A percentile compares a stretch with the other conserved stretches of the same genome.
phyloP scores from a whole-genome alignment of 2,113 vertebrate genomes.

The Silurus glanis region DNA sequence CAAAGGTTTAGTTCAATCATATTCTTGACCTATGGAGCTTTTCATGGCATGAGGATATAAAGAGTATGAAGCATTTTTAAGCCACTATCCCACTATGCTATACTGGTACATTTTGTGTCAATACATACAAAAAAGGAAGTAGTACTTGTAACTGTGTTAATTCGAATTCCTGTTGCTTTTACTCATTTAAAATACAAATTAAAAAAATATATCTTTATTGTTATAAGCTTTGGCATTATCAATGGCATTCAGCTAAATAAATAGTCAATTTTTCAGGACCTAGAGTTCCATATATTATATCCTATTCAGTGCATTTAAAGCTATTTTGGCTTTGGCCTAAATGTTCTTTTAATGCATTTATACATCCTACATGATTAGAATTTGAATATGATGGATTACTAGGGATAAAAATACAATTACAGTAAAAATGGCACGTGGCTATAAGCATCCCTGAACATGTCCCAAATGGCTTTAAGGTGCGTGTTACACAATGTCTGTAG shows the following conservation, averaged over 20 bases:
- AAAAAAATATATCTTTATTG: not conserved
- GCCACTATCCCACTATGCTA: not conserved
- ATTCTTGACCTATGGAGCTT: not conserved
- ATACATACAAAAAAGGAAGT: not conserved
- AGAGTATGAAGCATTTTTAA: not conserved
- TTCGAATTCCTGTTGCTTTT: not conserved
- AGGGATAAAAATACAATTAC: not conserved
- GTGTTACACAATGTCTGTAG: not conserved
- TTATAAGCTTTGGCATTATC: not conserved
- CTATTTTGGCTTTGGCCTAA: not conserved
- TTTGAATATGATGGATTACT: not conserved
- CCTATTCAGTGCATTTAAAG: not conserved
- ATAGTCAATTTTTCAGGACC: not conserved
- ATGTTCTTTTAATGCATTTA: not conserved
- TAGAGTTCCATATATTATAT: not conserved
- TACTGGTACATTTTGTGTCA: not conserved
- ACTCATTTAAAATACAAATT: not conserved
- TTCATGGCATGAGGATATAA: not conserved
- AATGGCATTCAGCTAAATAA: not conserved
- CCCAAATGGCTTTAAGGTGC: not conserved
- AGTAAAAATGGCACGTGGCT: not conserved
- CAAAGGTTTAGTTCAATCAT: not conserved
- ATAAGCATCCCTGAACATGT: not conserved
- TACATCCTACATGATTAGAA: not conserved
- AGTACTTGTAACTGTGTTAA: not conserved